phyloP scores from a whole-genome alignment of 2,888 invertebrate genomes.

The Gortyna flavago region DNA sequence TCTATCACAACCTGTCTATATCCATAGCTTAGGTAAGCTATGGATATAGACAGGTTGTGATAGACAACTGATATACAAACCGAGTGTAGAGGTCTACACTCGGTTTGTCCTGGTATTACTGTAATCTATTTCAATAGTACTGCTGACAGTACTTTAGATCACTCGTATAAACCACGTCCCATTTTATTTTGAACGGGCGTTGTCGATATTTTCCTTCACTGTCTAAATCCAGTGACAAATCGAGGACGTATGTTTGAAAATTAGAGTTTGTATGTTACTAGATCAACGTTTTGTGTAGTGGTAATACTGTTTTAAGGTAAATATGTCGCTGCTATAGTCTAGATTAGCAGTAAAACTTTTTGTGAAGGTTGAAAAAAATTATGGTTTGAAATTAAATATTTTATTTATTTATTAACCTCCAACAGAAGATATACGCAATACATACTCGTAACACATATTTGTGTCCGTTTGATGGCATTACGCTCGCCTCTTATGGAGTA shows the following conservation, averaged over 20 bases:
- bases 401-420: too few species aligned
- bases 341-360: background rate
- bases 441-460: too few species aligned
- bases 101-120: background rate
- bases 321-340: background rate
- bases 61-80: too few species aligned
- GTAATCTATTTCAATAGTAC: constrained; percentile 23
- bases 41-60: too few species aligned
- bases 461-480: too few species aligned
- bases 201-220: constrained; percentile 35
- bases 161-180: constrained; percentile 2
- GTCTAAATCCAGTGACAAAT: constrained; percentile 44
- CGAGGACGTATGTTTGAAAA: constrained; percentile 28
- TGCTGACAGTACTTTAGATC: constrained; percentile 23
- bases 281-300: background rate
- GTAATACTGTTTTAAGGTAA: background rate
- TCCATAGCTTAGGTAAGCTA: too few species aligned
- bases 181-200: constrained; percentile 31
- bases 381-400: background rate
- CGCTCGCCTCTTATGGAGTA: background rate
- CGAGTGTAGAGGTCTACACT: too few species aligned
- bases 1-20: background rate
- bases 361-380: background rate
- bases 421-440: too few species aligned
- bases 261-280: constrained; percentile 10